Conservation (phyloP, 2,113 vertebrate species). For the Malurus cyaneus region DNA sequence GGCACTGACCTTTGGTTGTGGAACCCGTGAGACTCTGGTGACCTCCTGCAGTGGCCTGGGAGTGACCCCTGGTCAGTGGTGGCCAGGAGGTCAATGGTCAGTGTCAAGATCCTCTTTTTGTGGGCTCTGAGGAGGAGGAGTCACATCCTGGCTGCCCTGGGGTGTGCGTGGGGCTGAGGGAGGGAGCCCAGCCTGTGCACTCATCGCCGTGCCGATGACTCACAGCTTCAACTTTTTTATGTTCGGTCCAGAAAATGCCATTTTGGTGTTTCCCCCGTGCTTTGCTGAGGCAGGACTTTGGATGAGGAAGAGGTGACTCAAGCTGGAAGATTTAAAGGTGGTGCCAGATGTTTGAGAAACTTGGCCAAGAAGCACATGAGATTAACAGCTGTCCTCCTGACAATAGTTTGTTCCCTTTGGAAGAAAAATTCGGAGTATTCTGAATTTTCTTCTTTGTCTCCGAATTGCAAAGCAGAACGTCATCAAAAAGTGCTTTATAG, state of each 20-base stretch:
- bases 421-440: neutral
- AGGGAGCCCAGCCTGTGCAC: neutral
- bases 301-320: slow-evolving; percentile 39
- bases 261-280: slow-evolving; percentile 51
- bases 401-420: neutral
- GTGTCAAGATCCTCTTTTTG: neutral
- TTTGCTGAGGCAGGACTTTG: slow-evolving; percentile 57
- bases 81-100: neutral
- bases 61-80: neutral
- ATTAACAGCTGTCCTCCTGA: slow-evolving; percentile 36
- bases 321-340: slow-evolving; percentile 1
- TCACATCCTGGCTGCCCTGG: neutral
- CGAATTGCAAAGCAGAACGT: neutral
- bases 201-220: neutral
- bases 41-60: neutral
- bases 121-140: neutral
- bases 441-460: neutral
- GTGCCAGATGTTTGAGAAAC: slow-evolving; percentile 44
- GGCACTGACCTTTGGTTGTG: neutral
- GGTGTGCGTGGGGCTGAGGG: neutral
- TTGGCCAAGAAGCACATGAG: slow-evolving; percentile 21
- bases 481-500: neutral
- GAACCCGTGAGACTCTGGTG: neutral
- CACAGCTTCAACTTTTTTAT: neutral
- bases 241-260: neutral